Base-by-base conservation (phyloP, 2,113 vertebrate species). In the Jacana jacana region DNA sequence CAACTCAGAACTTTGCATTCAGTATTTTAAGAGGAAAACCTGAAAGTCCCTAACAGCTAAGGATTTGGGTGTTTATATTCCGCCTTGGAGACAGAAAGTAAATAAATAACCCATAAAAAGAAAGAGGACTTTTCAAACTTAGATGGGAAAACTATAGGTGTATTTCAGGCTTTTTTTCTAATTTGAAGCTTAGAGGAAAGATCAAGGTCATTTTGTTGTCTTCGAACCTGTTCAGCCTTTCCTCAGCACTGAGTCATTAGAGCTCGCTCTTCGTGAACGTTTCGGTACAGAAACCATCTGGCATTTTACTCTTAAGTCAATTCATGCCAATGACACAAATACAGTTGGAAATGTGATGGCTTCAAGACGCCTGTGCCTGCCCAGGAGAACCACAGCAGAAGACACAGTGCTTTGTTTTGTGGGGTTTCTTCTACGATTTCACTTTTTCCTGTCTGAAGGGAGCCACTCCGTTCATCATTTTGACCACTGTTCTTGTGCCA, bases 241-340 rank as follows among this genome's bases (percentile, higher is more conserved):
- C 14, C 79, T 73, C 58, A 31, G 70, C 55, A 28, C 25, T 1
- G 23, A 40, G 35, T 19, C 90, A 23, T 46, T 17, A 17, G 40
- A 70, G 48, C 44, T 71, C 6, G 4, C 23, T 61, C 73, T 10
- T 12, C 42, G 35, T 7, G 42, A 20, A 42, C 9, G 5, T 63
- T 79, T 25, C 71, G 65, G 88, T 72, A n/a, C 40, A 73, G 95
- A 31, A 84, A 80, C 86, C 64, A 89, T 31, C 88, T 90, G 86
- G 84, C 9, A 31, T 11, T 40, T 19, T 13, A 12, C 33, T 44
- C 33, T 1, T 1, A 4, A 49, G 66, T 46, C 90, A 81, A 49
- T 5, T 70, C 3, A n/a, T 1, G 39, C 2, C 12, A 91, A 42
- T 25, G 39, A 52, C 7, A n/a, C 39, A 42, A 73, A 85, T 2